phyloP scores from a whole-genome alignment of 2,888 invertebrate species.

The Tetropium fuscum region DNA sequence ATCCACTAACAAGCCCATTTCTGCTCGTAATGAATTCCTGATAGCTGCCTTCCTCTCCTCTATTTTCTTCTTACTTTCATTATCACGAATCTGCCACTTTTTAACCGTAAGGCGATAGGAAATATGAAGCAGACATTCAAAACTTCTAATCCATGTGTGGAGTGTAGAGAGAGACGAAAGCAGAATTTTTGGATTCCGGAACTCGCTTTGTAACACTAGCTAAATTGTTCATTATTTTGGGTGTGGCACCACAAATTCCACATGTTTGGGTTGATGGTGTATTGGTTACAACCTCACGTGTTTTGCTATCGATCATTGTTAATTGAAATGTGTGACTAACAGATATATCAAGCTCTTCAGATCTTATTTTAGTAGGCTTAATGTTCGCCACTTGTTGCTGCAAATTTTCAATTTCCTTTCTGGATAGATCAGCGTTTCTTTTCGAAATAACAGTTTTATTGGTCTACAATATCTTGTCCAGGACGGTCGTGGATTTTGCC shows the following conservation, averaged over 20 bases:
- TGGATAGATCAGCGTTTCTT: too few species aligned
- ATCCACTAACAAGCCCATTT: slow-evolving; percentile 42
- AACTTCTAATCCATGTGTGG: slow-evolving; percentile 26
- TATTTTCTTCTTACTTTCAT: slow-evolving; percentile 9
- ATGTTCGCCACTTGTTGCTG: too few species aligned
- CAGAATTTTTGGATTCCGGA: too few species aligned
- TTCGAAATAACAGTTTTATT: too few species aligned
- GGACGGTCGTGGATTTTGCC: too few species aligned
- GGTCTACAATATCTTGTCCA: too few species aligned
- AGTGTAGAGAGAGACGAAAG: slow-evolving; percentile 10
- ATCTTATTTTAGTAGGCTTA: too few species aligned
- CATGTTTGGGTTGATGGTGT: slow-evolving; percentile 24
- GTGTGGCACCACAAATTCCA: slow-evolving; percentile 2
- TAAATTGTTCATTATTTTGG: slow-evolving; percentile 26
- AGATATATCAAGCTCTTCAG: too few species aligned
- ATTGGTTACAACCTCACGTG: too few species aligned
- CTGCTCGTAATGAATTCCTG: slow-evolving; percentile 22
- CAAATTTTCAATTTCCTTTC: too few species aligned
- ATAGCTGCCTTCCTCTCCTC: slow-evolving; percentile 15
- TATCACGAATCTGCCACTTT: slow-evolving; percentile 20
- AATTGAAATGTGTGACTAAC: too few species aligned
- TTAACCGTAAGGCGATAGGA: slow-evolving; percentile 21
- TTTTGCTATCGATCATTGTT: too few species aligned
- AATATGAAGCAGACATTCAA: slow-evolving; percentile 25
- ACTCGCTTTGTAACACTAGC: slow-evolving; percentile 4